These are phyloP conservation scores for Asarcornis scutulata DNA, from an alignment of 2,113 vertebrate genomes.

Conservation along the genomic window DNA sequence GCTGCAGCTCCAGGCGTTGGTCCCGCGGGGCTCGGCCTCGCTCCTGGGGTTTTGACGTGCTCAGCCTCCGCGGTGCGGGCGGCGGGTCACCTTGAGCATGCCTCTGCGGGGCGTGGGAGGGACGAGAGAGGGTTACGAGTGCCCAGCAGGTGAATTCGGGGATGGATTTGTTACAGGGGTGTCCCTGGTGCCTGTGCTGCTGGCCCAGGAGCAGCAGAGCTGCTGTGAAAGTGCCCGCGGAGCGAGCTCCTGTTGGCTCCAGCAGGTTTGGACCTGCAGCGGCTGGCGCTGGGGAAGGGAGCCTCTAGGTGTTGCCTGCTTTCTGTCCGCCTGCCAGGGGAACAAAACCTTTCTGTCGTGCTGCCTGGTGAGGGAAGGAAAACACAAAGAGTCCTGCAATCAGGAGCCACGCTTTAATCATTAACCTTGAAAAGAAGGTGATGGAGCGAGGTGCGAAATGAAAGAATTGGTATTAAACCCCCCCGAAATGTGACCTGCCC, in stretches of 20 bases:
- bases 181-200: neutral
- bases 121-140: neutral
- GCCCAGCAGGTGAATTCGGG: fast-evolving
- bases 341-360: neutral
- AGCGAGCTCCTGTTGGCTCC: neutral
- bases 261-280: conserved; percentile 23
- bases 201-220: neutral
- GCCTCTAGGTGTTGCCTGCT: neutral
- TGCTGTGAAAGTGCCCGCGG: neutral
- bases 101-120: neutral
- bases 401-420: neutral
- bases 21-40: too few species aligned
- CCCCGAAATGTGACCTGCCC: neutral
- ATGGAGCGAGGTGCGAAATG: neutral
- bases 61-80: too few species aligned
- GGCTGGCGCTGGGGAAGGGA: neutral
- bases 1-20: neutral
- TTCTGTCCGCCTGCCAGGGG: neutral
- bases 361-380: neutral
- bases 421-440: neutral
- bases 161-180: neutral
- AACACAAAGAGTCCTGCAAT: neutral
- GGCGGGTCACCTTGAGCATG: neutral
- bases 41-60: too few species aligned
- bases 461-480: neutral